Conservation (phyloP, 2,113 vertebrate species). For the Chaetodon trifascialis region DNA sequence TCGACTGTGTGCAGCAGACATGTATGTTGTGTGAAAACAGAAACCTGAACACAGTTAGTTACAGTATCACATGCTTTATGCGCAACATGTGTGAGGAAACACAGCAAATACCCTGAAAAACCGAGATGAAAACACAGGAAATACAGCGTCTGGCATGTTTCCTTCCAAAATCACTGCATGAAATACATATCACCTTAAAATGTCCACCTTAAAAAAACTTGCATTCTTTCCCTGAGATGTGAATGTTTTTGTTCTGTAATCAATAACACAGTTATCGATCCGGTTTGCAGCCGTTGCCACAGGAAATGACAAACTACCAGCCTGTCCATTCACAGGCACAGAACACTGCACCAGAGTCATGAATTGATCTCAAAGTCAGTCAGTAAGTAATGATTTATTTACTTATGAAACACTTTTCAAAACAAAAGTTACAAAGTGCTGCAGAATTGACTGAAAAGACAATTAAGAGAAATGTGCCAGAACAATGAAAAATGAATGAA, state of each 20-base stretch:
- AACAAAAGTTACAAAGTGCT: neutral
- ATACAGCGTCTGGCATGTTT: neutral
- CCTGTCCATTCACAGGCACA: neutral
- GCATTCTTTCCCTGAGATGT: neutral
- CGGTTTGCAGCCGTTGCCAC: neutral
- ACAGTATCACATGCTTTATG: conserved; percentile 14
- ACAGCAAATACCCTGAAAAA: neutral
- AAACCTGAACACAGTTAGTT: conserved; percentile 46
- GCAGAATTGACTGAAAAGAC: neutral
- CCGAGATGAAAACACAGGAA: neutral
- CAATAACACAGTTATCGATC: neutral
- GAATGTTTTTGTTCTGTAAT: neutral
- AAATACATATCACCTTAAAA: neutral
- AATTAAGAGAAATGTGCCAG: too few relatives aligned
- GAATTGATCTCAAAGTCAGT: neutral
- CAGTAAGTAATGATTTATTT: neutral
- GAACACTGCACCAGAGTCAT: too few relatives aligned
- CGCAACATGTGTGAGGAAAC: conserved; percentile 37
- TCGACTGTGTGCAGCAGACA: conserved; percentile 24
- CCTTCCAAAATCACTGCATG: neutral
- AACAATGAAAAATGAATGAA: too few relatives aligned
- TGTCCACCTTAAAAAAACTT: neutral
- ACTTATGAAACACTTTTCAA: neutral
- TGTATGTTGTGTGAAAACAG: conserved; percentile 15
- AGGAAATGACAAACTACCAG: neutral